These are phyloP conservation scores for Heteromyza rotundicornis DNA, from an alignment of 2,888 invertebrate genomes.

Conservation along the genomic window DNA sequence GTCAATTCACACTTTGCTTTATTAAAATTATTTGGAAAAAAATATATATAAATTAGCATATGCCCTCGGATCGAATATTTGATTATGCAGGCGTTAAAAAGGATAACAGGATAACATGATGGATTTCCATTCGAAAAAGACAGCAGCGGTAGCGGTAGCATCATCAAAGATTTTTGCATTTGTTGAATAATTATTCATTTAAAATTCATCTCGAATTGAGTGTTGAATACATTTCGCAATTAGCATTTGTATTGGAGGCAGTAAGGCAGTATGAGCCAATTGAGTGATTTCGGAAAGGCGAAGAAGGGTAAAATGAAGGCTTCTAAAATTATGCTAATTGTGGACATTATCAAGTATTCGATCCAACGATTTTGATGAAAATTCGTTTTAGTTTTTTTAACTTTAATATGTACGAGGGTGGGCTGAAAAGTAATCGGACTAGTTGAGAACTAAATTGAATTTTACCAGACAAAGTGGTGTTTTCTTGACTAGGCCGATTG, in stretches of 20 bases:
- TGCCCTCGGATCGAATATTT: background rate
- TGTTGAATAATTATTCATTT: background rate
- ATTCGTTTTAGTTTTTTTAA: too few species aligned
- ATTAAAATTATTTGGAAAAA: background rate
- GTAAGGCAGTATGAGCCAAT: background rate
- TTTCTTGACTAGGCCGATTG: too few species aligned
- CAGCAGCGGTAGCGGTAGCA: background rate
- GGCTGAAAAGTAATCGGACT: too few species aligned
- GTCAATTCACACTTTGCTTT: background rate
- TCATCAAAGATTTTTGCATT: background rate
- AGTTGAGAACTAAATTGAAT: too few species aligned
- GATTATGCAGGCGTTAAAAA: constrained; percentile 8
- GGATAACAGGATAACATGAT: background rate
- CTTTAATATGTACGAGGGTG: too few species aligned
- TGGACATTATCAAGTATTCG: too few species aligned
- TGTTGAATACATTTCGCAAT: background rate
- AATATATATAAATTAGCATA: background rate
- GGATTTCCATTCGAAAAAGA: background rate
- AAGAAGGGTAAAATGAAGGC: too few species aligned
- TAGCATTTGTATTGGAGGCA: too few species aligned
- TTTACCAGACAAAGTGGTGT: too few species aligned
- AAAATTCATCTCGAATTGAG: background rate
- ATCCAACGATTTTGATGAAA: too few species aligned
- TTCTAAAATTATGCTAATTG: too few species aligned
- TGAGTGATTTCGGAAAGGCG: background rate